These are phyloP conservation scores for Salmo trutta DNA, from an alignment of 2,797 vertebrate species.

Conservation along the genomic window DNA sequence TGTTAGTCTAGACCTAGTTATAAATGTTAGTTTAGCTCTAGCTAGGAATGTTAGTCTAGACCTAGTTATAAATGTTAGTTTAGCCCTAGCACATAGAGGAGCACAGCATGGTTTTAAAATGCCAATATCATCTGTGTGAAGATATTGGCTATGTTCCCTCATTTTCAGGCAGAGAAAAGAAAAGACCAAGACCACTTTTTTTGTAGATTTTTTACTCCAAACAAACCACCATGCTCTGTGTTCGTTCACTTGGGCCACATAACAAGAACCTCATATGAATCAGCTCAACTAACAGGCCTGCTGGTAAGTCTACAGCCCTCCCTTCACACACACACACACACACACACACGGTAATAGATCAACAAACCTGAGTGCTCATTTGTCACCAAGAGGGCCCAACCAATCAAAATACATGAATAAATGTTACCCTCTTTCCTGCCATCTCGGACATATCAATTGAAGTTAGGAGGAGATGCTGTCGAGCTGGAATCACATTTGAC, in stretches of 20 bases:
- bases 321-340: neutral
- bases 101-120: neutral
- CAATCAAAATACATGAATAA: conserved; percentile 48
- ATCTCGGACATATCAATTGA: conserved; percentile 12
- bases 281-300: neutral
- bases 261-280: neutral
- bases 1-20: too few species aligned
- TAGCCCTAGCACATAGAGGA: too few species aligned
- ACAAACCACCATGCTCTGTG: neutral
- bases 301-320: neutral
- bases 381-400: conserved; percentile 47
- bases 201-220: neutral
- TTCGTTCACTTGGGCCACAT: neutral
- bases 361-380: conserved; percentile 67
- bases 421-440: conserved; percentile 31
- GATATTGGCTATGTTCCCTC: conserved; percentile 13
- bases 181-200: neutral
- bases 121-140: neutral
- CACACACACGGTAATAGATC: conserved; percentile 57
- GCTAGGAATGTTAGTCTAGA: too few species aligned
- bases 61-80: too few species aligned
- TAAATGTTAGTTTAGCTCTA: too few species aligned
- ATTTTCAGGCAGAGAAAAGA: neutral
- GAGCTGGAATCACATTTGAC: conserved; percentile 27
- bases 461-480: conserved; percentile 25